These are phyloP conservation scores for Nettapus auritus DNA, from an alignment of 2,113 vertebrate species.

Conservation along the genomic window DNA sequence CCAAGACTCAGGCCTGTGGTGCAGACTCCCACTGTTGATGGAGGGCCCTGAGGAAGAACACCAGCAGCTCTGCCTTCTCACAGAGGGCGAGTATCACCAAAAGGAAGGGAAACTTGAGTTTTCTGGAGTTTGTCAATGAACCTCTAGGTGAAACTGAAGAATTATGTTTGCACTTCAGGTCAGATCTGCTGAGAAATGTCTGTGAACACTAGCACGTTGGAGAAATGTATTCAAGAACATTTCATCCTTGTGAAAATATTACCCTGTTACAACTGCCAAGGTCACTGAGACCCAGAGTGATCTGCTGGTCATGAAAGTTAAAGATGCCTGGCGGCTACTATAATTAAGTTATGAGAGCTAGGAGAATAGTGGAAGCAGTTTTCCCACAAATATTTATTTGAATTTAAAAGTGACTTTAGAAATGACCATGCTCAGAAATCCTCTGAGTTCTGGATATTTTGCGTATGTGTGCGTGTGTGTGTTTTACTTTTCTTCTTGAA, in stretches of 20 bases:
- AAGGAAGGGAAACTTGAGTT: constrained; percentile 1
- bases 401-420: constrained; percentile 43
- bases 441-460: background rate
- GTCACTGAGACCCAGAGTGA: constrained; percentile 49
- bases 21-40: background rate
- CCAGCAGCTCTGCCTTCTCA: background rate
- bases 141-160: constrained; percentile 46
- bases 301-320: constrained; percentile 51
- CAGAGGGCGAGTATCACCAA: background rate
- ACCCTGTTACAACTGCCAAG: background rate
- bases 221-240: constrained; percentile 20
- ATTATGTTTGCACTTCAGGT: background rate
- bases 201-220: background rate
- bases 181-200: constrained; percentile 34
- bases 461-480: background rate
- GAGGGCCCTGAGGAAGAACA: constrained; percentile 22
- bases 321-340: constrained; percentile 59
- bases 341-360: constrained; percentile 61
- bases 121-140: constrained; percentile 64
- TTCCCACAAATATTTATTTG: constrained; percentile 67
- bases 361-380: constrained; percentile 41
- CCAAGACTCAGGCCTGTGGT: background rate
- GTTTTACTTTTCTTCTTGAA: background rate
- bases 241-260: constrained; percentile 51
- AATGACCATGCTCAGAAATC: background rate